These are phyloP conservation scores for Serilophus lunatus DNA, from an alignment of 2,113 vertebrate species.

Conservation along the genomic window DNA sequence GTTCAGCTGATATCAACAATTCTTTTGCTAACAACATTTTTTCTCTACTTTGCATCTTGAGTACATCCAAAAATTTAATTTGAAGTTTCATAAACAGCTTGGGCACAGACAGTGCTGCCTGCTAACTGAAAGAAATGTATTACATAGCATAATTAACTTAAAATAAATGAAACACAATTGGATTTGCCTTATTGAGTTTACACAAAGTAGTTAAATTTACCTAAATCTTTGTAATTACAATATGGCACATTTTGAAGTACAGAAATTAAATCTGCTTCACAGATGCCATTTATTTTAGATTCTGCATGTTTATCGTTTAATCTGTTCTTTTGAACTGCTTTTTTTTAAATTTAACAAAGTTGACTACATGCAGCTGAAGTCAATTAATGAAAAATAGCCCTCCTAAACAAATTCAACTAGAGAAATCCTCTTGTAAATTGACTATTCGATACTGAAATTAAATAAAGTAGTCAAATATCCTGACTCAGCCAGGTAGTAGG, in stretches of 20 bases:
- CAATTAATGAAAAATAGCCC: neutral
- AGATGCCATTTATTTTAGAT: neutral
- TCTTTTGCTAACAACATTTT: neutral
- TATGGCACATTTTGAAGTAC: conserved; percentile 22
- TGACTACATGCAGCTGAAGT: neutral
- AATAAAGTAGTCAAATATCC: neutral
- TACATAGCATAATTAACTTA: conserved; percentile 35
- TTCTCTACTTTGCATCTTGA: neutral
- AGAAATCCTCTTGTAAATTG: neutral
- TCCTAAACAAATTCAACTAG: neutral
- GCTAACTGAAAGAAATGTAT: neutral
- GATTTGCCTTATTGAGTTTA: conserved; percentile 46
- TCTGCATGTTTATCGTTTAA: neutral
- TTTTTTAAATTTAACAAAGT: neutral
- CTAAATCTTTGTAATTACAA: conserved; percentile 34
- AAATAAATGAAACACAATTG: conserved; percentile 34
- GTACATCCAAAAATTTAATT: neutral
- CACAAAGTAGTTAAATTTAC: conserved; percentile 47
- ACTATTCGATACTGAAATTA: neutral
- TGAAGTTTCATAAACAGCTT: conserved; percentile 20
- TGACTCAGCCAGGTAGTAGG: neutral
- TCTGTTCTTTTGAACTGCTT: neutral
- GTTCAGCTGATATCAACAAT: neutral
- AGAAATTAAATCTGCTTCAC: conserved; percentile 18
- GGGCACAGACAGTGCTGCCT: neutral